Evolutionary conservation across 2,888 invertebrate species (phyloP), one percentile per base, ranked within the genome.

Genomic region (Selenia dentaria): DNA sequence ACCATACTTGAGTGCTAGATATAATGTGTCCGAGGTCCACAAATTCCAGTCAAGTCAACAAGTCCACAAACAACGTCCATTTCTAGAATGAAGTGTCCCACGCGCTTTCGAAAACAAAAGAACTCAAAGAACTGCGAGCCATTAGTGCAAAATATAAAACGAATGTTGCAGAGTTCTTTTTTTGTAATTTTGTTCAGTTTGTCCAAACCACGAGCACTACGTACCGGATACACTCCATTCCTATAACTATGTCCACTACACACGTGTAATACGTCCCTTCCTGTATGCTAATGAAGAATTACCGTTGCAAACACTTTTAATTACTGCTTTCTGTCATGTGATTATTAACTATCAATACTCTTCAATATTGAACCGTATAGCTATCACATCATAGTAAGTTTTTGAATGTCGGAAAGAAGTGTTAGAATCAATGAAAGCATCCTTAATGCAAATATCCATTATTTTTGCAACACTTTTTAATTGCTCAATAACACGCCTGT

Each of bases 281-380:
- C 57, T 54, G 51, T 50, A 57, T 57, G 54, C 44, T 47, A 57
- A 54, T 57, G 29, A 26, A 35, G 6, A 36, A 47, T 36, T 41
- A 37, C 46, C 37, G 47, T 37, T 33, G 16, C 47, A 33, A 41
- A 36, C 32, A 28, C n/a, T 12, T 10, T 14, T 41, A 32, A 47
- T 46, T 42, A 42, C 43, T 11, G 32, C 11, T 29, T 46, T 31
- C 27, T 38, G 36, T 46, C 51, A 50, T 51, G 56, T 54, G 25
- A 54, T 37, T 20, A 0, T 11, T n/a, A 33, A 8, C 4, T 13
- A 18, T 34, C 13, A 27, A 8, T 4, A 2, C 6, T 31, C 13
- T 34, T 14, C 24, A 3, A 51, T n/a, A 12, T 18, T 32, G 10
- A 8, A 44, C 43, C 28, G 16, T 22, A 36, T 2, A 0, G 0